phyloP scores from a whole-genome alignment of 2,888 invertebrate species.

The Platycnemis pennipes region DNA sequence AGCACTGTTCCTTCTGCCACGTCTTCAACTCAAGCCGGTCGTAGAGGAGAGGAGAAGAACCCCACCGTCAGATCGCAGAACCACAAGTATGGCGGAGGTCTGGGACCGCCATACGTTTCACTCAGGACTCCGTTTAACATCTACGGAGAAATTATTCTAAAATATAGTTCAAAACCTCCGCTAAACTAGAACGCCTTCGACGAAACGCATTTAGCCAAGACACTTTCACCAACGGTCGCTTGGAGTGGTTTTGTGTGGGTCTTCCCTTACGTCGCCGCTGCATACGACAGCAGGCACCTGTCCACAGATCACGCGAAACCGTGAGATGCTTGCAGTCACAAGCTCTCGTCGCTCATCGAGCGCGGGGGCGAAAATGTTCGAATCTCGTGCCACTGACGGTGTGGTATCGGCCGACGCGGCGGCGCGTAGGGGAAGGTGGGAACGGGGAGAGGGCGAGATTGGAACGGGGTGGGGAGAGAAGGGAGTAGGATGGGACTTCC shows the following conservation, averaged over 20 bases:
- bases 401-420: conserved; percentile 78
- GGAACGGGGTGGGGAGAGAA: not conserved
- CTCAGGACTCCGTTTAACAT: too few species aligned
- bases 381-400: conserved; percentile 77
- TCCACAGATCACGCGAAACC: not conserved
- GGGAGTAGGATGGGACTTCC: not conserved
- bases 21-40: not conserved
- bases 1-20: not conserved
- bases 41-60: not conserved
- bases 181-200: too few species aligned
- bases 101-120: too few species aligned
- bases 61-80: too few species aligned
- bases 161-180: too few species aligned
- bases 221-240: not conserved
- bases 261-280: too few species aligned
- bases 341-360: not conserved
- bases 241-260: too few species aligned
- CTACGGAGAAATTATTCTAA: too few species aligned
- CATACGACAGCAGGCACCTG: not conserved
- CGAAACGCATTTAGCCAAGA: too few species aligned
- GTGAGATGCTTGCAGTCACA: not conserved
- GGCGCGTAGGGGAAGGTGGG: conserved; percentile 76
- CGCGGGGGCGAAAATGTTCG: conserved; percentile 21
- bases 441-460: not conserved
- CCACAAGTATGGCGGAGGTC: too few species aligned